phyloP scores from a whole-genome alignment of 2,888 invertebrate genomes.

The Anaspis maculata region DNA sequence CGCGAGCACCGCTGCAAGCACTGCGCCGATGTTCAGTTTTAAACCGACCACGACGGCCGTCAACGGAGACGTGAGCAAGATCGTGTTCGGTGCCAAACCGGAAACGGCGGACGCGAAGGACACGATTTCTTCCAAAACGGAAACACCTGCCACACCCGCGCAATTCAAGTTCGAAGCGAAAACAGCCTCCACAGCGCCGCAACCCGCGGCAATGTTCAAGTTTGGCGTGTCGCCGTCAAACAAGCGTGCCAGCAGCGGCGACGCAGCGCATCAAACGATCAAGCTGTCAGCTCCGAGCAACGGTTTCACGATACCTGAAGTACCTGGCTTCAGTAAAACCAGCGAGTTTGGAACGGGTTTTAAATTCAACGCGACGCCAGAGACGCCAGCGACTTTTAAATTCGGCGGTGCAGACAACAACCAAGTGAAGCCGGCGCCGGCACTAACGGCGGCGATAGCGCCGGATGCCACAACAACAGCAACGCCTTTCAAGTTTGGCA shows the following conservation, averaged over 20 bases:
- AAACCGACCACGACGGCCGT: slow-evolving; percentile 6
- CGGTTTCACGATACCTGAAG: no score
- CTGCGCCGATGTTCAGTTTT: slow-evolving; percentile 7
- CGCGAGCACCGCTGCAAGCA: slow-evolving; percentile 1
- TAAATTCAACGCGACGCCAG: no score
- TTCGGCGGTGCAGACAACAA: slow-evolving; percentile 27
- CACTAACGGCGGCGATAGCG: no score
- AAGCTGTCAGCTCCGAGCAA: no score
- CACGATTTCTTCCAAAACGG: slow-evolving; percentile 7
- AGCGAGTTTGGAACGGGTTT: no score
- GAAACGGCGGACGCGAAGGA: slow-evolving; percentile 9
- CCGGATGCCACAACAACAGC: no score
- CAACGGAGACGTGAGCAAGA: slow-evolving; percentile 5
- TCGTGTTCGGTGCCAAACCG: slow-evolving; percentile 3
- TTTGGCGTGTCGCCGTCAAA: neutral
- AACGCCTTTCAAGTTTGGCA: slow-evolving; percentile 13
- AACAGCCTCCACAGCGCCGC: no score
- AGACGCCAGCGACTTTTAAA: slow-evolving; percentile 26
- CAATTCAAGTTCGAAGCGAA: slow-evolving; percentile 22
- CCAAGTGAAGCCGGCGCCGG: slow-evolving; percentile 10
- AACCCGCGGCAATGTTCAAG: neutral
- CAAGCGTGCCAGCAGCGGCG: no score
- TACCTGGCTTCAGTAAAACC: no score
- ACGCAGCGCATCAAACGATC: no score
- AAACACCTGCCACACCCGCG: slow-evolving; percentile 12